A percentile compares a stretch with the other conserved stretches of the same genome.
Conservation (phyloP, 2,113 vertebrate species). For the Picathartes gymnocephalus region DNA sequence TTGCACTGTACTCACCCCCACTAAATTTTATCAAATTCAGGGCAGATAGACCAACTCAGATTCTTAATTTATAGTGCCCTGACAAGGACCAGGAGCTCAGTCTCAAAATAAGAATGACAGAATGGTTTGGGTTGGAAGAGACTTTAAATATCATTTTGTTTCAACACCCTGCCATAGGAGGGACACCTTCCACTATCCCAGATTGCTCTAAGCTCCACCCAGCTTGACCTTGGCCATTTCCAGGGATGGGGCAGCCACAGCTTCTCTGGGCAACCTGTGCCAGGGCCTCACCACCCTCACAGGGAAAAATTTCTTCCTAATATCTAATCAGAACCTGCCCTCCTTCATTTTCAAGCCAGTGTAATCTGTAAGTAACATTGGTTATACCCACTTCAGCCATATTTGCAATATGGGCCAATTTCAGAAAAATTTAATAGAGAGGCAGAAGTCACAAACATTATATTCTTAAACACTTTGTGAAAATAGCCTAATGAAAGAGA, state of each 20-base stretch:
- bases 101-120: background rate
- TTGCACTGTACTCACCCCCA: background rate
- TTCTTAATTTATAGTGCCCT: background rate
- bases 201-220: accelerated
- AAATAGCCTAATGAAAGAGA: background rate
- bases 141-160: background rate
- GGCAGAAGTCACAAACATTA: background rate
- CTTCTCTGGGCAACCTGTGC: accelerated
- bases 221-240: accelerated
- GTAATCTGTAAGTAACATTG: background rate
- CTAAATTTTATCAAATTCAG: background rate
- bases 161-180: no score
- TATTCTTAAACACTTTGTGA: background rate
- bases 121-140: background rate
- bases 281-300: accelerated
- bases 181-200: background rate
- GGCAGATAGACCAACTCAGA: background rate
- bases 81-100: background rate
- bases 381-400: background rate
- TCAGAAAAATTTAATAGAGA: background rate
- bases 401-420: background rate
- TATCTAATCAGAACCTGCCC: background rate
- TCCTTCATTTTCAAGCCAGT: background rate
- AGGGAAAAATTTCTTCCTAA: background rate
- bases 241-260: background rate